phyloP scores from a whole-genome alignment of 2,797 vertebrate species.

The Protonibea diacanthus region DNA sequence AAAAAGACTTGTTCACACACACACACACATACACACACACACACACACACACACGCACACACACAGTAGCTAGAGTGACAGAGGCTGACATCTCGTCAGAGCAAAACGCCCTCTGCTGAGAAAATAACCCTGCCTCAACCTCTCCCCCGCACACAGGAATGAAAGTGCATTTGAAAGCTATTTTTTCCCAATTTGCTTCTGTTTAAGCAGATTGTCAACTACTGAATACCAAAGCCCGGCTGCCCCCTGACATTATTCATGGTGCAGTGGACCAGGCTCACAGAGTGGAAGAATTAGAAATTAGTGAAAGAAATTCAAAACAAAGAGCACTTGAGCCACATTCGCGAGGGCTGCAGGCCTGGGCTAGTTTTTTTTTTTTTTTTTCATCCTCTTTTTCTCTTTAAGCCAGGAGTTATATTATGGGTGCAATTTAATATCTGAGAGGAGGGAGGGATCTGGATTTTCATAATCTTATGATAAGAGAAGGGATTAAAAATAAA shows the following conservation, averaged over 20 bases:
- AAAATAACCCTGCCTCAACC: slow-evolving; percentile 72
- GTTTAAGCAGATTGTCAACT: slow-evolving; percentile 81
- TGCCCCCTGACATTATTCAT: slow-evolving; percentile 78
- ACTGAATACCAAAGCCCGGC: slow-evolving; percentile 77
- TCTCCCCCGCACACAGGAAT: slow-evolving; percentile 66
- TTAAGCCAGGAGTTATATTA: slow-evolving; percentile 85
- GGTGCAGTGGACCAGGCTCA: slow-evolving; percentile 51
- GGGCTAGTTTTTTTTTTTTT: slow-evolving; percentile 48
- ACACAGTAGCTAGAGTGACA: slow-evolving; percentile 29
- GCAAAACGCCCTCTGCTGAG: slow-evolving; percentile 64
- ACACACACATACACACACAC: slow-evolving; percentile 27
- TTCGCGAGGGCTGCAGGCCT: slow-evolving; percentile 62
- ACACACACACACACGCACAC: slow-evolving; percentile 26
- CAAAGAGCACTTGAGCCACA: slow-evolving; percentile 81
- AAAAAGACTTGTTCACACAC: slow-evolving; percentile 9
- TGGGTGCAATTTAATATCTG: slow-evolving; percentile 89
- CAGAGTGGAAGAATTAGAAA: slow-evolving; percentile 75
- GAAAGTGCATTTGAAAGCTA: slow-evolving; percentile 76
- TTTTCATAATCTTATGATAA: slow-evolving; percentile 89
- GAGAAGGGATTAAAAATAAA: slow-evolving; percentile 88
- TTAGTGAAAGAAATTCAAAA: slow-evolving; percentile 78
- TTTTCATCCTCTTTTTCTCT: slow-evolving; percentile 68
- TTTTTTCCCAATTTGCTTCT: slow-evolving; percentile 81
- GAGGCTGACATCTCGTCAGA: slow-evolving; percentile 63
- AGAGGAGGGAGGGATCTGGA: slow-evolving; percentile 86